Evolutionary conservation across 92 coral and sea anemone genomes (phyloP), one percentile per base, ranked within the genome.

Genomic region (Actinernus sp.): DNA sequence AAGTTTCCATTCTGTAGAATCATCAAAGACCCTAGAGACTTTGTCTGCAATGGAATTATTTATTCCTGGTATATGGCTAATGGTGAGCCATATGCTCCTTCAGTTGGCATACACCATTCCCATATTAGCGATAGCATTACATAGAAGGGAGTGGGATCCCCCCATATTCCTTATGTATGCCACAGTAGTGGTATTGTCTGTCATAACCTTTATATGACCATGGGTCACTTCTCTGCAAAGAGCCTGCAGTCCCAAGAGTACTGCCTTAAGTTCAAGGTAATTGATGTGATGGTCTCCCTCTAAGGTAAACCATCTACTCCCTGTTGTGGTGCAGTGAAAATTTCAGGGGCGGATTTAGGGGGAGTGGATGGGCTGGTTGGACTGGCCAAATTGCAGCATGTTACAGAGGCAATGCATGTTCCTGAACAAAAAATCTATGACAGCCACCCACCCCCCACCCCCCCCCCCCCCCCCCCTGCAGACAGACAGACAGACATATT

Each of bases 151-250:
- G 45, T 74, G 84, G 12, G 67, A 63, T 12, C 84, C 83, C 3
- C 88, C 84, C 89, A 74, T 63, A 8, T 50, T 36, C 10, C 34
- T 22, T 21, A 82, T 38, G 28, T 74, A 81, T 20, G 88, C 71
- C 26, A 65, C 82, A 31, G 75, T 55, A 14, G 75, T 74, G 62
- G 63, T 52, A 34, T 39, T 61, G 44, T 75, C 76, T 0, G 58
- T 22, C 45, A 61, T 26, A 20, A 73, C 37, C 48, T 25, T 18
- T 0, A 59, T 34, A 41, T 70, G 73, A 8, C 5, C 26, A 29
- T 45, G 52, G 4, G 10, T 23, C 8, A 45, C 11, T 6, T 45
- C 46, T 2, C 22, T 47, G 60, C 83, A 66, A 4, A 45, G 52
- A 23, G 52, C 8, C 52, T 8, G 10, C 19, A 45, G 21, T 1